Conservation (phyloP, 2,113 vertebrate species). For the Gallinago paraguaiae region DNA sequence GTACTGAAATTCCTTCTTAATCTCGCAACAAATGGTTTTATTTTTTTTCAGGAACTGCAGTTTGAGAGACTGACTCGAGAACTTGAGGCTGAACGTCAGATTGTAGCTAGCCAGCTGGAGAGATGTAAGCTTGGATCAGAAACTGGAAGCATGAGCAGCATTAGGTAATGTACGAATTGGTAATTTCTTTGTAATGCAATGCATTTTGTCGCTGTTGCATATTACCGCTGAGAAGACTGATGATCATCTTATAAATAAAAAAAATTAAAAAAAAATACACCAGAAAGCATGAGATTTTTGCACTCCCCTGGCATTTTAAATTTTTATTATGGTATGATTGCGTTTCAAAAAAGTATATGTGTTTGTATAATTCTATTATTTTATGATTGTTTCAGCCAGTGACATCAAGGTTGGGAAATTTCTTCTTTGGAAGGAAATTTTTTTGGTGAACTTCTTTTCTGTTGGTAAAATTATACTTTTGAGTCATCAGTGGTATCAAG, state of each 20-base stretch:
- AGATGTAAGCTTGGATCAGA: conserved; percentile 98
- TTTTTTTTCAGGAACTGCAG: conserved; percentile 88
- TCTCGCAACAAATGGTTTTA: not conserved
- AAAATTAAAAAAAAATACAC: not conserved
- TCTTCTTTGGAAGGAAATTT: not conserved
- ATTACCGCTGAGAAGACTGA: not conserved
- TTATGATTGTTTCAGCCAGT: not conserved
- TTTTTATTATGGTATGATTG: not conserved
- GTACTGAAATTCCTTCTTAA: not conserved
- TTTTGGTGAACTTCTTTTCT: not conserved
- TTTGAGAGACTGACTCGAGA: conserved; percentile 97
- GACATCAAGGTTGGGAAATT: not conserved
- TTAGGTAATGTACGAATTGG: conserved; percentile 80
- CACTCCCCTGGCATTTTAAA: not conserved
- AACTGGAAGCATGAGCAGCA: conserved; percentile 96
- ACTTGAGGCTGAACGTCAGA: conserved; percentile 96
- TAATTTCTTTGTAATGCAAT: not conserved
- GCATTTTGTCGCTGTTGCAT: not conserved
- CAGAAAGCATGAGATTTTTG: not conserved
- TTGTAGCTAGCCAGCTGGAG: conserved; percentile 96
- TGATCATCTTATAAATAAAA: not conserved
- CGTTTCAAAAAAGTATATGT: not conserved
- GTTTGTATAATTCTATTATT: not conserved
- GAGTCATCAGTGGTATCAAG: not conserved
- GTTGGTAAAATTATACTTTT: not conserved